Base-by-base conservation (phyloP, 2,888 invertebrate genomes). In the Dendrolimus pini region DNA sequence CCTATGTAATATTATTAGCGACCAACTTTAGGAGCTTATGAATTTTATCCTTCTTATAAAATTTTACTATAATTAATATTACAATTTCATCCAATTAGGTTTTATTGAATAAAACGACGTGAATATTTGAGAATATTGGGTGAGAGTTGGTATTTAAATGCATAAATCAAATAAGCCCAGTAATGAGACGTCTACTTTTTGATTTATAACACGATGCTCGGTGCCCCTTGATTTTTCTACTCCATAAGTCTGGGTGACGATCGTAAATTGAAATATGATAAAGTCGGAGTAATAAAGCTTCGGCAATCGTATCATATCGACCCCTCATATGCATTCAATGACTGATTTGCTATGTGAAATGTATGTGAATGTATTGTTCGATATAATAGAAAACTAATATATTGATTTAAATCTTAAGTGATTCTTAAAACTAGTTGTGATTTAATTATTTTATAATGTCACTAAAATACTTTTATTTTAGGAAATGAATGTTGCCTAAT, bases 241-340 rank as follows among this genome's bases (percentile, higher is more conserved):
- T 82, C 88, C 83, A 88, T 90, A 89, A 89, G 83, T 77, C 79
- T 69, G 82, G 78, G 80, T 86, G 88, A 85, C 80, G 89, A 85
- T 89, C 89, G 82, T 89, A 90, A 90, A 89, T 90, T 90, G 90
- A 90, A 90, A 90, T 87, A 90, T 89, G 90, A 90, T 89, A 88
- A 88, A 90, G 86, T 86, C 80, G 71, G 78, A 77, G 80, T 89
- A 89, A 88, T 89, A 83, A n/a, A 88, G 86, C 83, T 65, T 66
- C 66, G 69, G 77, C 83, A 85, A 85, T 85, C 80, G 75, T 76
- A 76, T 85, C 80, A 75, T 76, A 76, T 78, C 82, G 81, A 82
- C 88, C 88, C 82, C 78, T 71, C 77, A 66, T 64, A 68, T 72
- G 69, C 70, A 67, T 57, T 67, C 63, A 65, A 65, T 69, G 70